These are phyloP conservation scores for Amblyraja radiata DNA, from an alignment of 2,797 vertebrate species.

Conservation along the genomic window DNA sequence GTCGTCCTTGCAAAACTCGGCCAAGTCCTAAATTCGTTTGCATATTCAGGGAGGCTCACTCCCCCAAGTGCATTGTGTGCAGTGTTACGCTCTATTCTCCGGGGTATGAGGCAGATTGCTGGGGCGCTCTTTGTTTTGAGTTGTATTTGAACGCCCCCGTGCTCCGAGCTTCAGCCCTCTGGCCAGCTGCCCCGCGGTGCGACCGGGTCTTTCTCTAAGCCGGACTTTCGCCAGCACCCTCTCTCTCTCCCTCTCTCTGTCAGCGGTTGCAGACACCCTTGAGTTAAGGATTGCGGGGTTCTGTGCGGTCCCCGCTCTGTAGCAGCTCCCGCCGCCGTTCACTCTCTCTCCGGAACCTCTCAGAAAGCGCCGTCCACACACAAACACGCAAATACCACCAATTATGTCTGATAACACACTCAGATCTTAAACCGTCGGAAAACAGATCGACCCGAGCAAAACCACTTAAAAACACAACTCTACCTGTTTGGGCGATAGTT, in stretches of 20 bases:
- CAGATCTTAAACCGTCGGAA: neutral
- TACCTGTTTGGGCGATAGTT: neutral
- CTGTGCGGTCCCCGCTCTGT: neutral
- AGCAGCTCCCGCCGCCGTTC: constrained; percentile 13
- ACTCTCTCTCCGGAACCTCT: no score
- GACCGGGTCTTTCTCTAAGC: neutral
- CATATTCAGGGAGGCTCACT: neutral
- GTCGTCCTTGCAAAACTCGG: neutral
- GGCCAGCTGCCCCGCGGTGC: neutral
- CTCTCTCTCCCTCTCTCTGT: neutral
- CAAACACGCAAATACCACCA: neutral
- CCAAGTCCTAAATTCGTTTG: neutral
- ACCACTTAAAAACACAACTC: neutral
- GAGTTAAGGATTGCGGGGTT: neutral
- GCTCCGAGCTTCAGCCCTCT: neutral
- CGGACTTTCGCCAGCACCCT: no score
- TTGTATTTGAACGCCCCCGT: neutral
- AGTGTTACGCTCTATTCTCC: neutral
- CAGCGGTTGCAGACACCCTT: neutral
- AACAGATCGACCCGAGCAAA: constrained; percentile 11
- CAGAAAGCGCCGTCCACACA: neutral
- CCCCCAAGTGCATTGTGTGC: neutral
- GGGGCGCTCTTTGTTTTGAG: neutral
- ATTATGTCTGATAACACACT: neutral
- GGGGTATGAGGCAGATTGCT: no score